Evolutionary conservation across 2,888 invertebrate genomes (phyloP).

Genomic region (Tortricodes alternella): DNA sequence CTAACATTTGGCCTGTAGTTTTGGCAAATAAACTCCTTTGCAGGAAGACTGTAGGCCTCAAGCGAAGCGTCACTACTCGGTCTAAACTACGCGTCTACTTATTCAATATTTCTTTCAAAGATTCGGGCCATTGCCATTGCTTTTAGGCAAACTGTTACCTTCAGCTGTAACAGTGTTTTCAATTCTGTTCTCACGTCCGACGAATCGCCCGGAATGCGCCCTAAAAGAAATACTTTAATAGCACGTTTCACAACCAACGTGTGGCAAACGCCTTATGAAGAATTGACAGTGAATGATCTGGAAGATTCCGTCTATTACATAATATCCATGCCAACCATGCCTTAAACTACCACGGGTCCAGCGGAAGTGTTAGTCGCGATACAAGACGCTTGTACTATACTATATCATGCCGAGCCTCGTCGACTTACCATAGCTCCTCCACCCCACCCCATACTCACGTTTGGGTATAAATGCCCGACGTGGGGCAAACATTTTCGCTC

Average conservation of each 20-base stretch:
- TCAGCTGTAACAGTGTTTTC: neutral
- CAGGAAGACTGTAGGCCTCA: slow-evolving; percentile 74
- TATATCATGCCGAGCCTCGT: slow-evolving; percentile 48
- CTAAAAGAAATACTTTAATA: slow-evolving; percentile 64
- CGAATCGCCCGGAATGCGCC: slow-evolving; percentile 15
- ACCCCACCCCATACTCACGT: slow-evolving; percentile 43
- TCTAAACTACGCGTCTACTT: slow-evolving; percentile 77
- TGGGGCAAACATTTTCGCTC: slow-evolving; percentile 45
- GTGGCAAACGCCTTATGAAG: slow-evolving; percentile 71
- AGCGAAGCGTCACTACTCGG: slow-evolving; percentile 76
- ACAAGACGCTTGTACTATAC: slow-evolving; percentile 43
- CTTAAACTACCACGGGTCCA: slow-evolving; percentile 35
- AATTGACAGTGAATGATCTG: slow-evolving; percentile 76
- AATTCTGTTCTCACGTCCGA: neutral
- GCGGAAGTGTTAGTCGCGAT: slow-evolving; percentile 51
- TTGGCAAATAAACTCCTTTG: slow-evolving; percentile 65
- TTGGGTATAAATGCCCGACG: slow-evolving; percentile 42
- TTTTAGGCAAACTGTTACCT: neutral
- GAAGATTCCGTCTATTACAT: slow-evolving; percentile 67
- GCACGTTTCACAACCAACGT: slow-evolving; percentile 81
- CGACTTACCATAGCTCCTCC: slow-evolving; percentile 50
- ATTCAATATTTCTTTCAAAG: slow-evolving; percentile 59
- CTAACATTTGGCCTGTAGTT: slow-evolving; percentile 66
- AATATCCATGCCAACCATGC: slow-evolving; percentile 75
- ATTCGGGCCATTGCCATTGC: neutral